phyloP scores from a whole-genome alignment of 2,113 vertebrate species.

The Phyllopteryx taeniolatus region DNA sequence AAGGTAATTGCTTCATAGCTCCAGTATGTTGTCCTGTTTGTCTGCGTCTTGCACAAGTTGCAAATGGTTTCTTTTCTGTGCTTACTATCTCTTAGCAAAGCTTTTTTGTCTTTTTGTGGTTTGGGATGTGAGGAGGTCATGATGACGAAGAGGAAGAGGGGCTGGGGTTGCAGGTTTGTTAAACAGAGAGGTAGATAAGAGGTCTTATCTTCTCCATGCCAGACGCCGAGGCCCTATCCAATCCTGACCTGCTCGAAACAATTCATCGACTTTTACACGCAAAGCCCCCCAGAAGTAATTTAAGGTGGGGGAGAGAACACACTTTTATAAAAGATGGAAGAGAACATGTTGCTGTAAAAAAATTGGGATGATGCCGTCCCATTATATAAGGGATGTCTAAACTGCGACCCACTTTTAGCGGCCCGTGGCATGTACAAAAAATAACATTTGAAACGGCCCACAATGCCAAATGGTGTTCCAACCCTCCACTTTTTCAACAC shows the following conservation, averaged over 20 bases:
- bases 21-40: neutral
- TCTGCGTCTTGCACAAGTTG: neutral
- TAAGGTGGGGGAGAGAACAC: neutral
- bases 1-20: too few relatives aligned
- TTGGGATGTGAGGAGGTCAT: neutral
- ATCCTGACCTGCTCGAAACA: conserved; percentile 6
- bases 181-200: conserved; percentile 2
- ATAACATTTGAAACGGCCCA: too few relatives aligned
- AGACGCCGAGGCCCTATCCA: conserved; percentile 2
- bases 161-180: neutral
- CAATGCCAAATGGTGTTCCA: too few relatives aligned
- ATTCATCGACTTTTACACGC: conserved; percentile 3
- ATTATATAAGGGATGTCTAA: neutral
- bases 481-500: too few relatives aligned
- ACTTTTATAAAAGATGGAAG: neutral
- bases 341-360: neutral
- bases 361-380: neutral
- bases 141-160: neutral
- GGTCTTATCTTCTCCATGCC: conserved; percentile 4
- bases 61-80: neutral
- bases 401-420: too few relatives aligned
- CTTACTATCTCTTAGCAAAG: neutral
- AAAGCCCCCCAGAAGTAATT: neutral
- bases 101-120: neutral
- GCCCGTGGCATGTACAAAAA: too few relatives aligned